A percentile compares a stretch with the other conserved stretches of the same genome.
Conservation (phyloP, 1,140 invertebrate genomes). For the Lucilia sericata region DNA sequence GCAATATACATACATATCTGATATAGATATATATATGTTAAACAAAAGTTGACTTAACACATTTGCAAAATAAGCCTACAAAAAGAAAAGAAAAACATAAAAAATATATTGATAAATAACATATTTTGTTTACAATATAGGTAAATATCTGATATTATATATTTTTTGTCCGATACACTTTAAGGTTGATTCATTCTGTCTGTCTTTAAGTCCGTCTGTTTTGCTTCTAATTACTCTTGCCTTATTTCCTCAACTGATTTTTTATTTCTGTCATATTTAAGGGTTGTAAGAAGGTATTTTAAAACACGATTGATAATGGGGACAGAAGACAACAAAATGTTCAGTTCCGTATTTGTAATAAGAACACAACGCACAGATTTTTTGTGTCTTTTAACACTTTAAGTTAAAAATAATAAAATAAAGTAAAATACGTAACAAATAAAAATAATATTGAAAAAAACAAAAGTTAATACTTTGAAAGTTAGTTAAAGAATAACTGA, state of each 20-base stretch:
- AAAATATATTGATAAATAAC: too few relatives aligned
- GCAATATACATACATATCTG: too few relatives aligned
- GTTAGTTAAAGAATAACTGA: background rate
- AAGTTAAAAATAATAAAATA: constrained; percentile 35
- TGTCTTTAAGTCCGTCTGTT: too few relatives aligned
- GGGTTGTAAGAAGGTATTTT: background rate
- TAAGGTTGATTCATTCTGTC: too few relatives aligned
- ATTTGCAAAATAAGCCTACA: too few relatives aligned
- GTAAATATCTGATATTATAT: too few relatives aligned
- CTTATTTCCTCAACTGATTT: background rate
- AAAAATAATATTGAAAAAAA: background rate
- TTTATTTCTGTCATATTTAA: background rate
- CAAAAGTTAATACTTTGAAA: background rate
- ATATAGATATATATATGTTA: too few relatives aligned
- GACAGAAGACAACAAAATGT: constrained; percentile 19
- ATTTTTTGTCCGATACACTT: too few relatives aligned
- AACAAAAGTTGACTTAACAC: too few relatives aligned
- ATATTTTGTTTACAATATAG: too few relatives aligned
- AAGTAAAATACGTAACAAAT: constrained; percentile 30
- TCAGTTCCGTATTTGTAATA: constrained; percentile 41
- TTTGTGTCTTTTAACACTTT: background rate
- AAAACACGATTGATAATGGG: background rate
- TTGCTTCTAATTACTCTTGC: too few relatives aligned
- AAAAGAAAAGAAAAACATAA: too few relatives aligned
- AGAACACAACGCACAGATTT: constrained; percentile 36